Evolutionary conservation across 2,888 invertebrate species (phyloP).

Genomic region (Drosophila nigricruria): DNA sequence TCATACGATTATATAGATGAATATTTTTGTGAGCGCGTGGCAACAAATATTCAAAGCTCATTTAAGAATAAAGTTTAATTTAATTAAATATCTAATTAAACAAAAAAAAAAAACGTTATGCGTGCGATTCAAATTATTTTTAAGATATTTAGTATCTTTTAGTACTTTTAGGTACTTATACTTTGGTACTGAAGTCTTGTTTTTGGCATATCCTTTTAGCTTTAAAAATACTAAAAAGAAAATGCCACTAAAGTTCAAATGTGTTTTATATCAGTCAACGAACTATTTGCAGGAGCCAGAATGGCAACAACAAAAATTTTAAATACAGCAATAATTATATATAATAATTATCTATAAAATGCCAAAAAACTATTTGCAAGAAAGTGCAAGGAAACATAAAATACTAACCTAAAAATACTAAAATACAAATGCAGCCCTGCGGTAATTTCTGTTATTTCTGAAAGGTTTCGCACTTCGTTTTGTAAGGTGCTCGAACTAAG

Average conservation of each 20-base stretch:
- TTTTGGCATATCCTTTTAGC: not conserved
- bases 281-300: not conserved
- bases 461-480: not conserved
- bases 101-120: not conserved
- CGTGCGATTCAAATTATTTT: not conserved
- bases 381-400: not conserved
- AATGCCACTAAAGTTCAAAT: not conserved
- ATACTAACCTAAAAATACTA: not conserved
- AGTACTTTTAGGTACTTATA: not conserved
- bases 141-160: not conserved
- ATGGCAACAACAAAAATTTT: not conserved
- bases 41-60: not conserved
- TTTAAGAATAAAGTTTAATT: conserved; percentile 9
- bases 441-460: not conserved
- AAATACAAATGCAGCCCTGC: not conserved
- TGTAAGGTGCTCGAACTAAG: too few species aligned
- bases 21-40: not conserved
- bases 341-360: not conserved
- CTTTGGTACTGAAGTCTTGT: not conserved
- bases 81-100: not conserved
- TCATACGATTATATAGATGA: conserved; percentile 31
- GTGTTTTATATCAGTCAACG: not conserved
- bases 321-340: not conserved
- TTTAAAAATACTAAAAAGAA: not conserved
- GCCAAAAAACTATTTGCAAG: not conserved